Evolutionary conservation across 2,888 invertebrate genomes (phyloP).

Genomic region (Eulithis testata): DNA sequence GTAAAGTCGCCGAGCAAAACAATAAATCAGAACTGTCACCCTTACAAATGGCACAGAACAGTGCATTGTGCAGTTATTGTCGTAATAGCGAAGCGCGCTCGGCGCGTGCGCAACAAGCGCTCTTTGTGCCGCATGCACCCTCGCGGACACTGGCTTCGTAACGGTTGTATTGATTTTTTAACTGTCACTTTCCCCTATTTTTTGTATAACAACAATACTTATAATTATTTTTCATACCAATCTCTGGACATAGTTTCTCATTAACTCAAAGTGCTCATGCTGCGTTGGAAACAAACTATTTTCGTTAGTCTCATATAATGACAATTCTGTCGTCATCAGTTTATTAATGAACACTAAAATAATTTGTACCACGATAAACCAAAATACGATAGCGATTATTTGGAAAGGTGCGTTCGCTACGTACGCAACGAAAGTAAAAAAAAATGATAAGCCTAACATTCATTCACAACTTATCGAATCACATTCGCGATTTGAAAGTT

Average conservation of each 20-base stretch:
- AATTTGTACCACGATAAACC: conserved; percentile 1
- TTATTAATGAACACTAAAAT: neutral
- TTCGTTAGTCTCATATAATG: neutral
- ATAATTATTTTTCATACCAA: conserved; percentile 9
- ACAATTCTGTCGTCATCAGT: neutral
- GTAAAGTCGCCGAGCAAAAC: conserved; percentile 34
- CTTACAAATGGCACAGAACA: conserved; percentile 58
- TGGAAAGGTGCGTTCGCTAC: conserved; percentile 30
- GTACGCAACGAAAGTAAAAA: conserved; percentile 25
- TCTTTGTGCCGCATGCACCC: conserved; percentile 74
- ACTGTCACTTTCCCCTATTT: conserved; percentile 68
- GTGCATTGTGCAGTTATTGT: conserved; percentile 64
- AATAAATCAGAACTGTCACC: conserved; percentile 53
- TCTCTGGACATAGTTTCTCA: neutral
- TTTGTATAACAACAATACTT: conserved; percentile 12
- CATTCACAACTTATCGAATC: conserved; percentile 37
- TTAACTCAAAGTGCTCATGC: neutral
- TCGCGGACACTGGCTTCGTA: conserved; percentile 72
- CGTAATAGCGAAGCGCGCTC: conserved; percentile 60
- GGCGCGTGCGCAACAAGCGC: conserved; percentile 70
- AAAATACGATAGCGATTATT: conserved; percentile 20
- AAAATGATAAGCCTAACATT: conserved; percentile 32
- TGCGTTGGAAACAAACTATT: neutral
- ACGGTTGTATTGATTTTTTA: conserved; percentile 84
- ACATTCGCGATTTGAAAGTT: conserved; percentile 53